Conservation (phyloP, 2,113 vertebrate species). For the Turnix velox region DNA sequence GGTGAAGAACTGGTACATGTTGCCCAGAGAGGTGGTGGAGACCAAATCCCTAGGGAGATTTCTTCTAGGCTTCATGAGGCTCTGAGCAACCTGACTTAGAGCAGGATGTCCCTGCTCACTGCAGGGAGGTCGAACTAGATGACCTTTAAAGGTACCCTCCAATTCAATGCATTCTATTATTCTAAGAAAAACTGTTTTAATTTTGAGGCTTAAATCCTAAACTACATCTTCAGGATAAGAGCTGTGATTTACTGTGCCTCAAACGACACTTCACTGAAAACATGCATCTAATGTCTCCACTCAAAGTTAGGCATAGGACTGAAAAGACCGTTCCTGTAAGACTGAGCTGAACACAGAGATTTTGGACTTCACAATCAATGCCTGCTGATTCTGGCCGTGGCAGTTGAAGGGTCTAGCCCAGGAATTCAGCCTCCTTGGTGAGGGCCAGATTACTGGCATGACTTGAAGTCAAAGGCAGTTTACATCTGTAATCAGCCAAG, state of each 20-base stretch:
- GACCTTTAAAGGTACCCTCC: too few relatives aligned
- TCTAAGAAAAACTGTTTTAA: not conserved
- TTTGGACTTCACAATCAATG: not conserved
- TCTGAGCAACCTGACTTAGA: too few relatives aligned
- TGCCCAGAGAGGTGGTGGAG: too few relatives aligned
- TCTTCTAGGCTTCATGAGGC: too few relatives aligned
- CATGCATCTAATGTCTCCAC: not conserved
- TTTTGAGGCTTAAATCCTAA: not conserved
- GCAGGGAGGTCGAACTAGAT: too few relatives aligned
- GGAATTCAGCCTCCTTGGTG: fast-evolving
- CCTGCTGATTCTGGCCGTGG: not conserved
- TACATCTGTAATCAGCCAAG: not conserved
- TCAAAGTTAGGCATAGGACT: not conserved
- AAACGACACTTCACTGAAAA: not conserved
- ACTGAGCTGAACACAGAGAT: not conserved
- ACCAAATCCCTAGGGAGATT: too few relatives aligned
- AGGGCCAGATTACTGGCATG: not conserved
- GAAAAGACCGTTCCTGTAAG: not conserved
- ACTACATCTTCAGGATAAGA: not conserved
- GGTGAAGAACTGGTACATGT: too few relatives aligned
- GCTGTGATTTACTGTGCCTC: not conserved
- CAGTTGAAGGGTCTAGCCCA: not conserved
- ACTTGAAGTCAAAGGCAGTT: not conserved
- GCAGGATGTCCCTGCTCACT: too few relatives aligned
- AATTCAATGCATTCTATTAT: too few relatives aligned